phyloP scores from a whole-genome alignment of 2,888 invertebrate genomes.

The Gastracanthus pulcherrimus region DNA sequence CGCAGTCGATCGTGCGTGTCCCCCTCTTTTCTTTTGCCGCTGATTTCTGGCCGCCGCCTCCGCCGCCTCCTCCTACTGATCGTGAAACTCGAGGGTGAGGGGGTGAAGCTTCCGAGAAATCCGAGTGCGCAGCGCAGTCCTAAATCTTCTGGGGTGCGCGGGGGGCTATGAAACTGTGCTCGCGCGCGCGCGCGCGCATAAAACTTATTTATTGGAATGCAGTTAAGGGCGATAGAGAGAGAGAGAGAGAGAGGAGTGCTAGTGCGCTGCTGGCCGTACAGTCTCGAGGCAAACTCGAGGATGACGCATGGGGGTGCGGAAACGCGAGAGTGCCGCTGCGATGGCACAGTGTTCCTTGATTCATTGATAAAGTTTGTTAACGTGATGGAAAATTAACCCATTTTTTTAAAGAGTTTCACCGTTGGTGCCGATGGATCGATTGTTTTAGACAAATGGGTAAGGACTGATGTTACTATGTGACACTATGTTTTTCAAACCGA shows the following conservation, averaged over 20 bases:
- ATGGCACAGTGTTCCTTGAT: neutral
- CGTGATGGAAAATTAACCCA: neutral
- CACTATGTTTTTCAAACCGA: too few species aligned
- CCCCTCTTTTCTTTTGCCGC: neutral
- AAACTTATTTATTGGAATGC: slow-evolving; percentile 63
- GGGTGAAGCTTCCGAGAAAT: slow-evolving; percentile 7
- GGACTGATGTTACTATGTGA: too few species aligned
- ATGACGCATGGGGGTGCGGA: slow-evolving; percentile 21
- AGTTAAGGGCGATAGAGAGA: slow-evolving; percentile 28
- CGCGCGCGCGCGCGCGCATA: slow-evolving; percentile 51
- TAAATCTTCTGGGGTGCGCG: slow-evolving; percentile 50
- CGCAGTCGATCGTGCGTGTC: slow-evolving; percentile 41
- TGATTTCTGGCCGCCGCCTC: too few species aligned
- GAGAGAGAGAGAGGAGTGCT: too few species aligned
- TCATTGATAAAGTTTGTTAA: neutral
- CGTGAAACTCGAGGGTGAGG: neutral
- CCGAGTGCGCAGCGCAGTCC: slow-evolving; percentile 1
- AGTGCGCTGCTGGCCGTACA: neutral
- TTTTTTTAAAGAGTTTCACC: too few species aligned
- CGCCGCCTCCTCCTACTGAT: too few species aligned
- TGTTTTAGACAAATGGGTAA: too few species aligned
- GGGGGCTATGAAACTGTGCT: slow-evolving; percentile 34
- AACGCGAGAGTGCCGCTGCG: too few species aligned
- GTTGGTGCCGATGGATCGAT: too few species aligned
- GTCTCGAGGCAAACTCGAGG: neutral